Evolutionary conservation across 1,140 invertebrate genomes (phyloP), one percentile per base, ranked within the genome.

Genomic region (Drosophila pruinosa): DNA sequence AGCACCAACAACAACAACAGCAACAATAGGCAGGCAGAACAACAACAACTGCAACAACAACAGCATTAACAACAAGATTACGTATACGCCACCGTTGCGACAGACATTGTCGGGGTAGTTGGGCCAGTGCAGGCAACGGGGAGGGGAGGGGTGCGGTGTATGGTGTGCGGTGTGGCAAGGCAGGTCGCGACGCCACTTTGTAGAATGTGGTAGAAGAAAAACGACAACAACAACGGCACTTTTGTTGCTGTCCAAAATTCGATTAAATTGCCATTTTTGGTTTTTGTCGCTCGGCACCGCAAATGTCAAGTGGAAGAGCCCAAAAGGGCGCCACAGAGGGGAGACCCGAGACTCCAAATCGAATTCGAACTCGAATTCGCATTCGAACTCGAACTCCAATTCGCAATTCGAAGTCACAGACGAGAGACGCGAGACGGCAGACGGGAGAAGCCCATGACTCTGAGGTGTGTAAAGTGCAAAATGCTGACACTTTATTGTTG

Each of bases 81-180:
- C 82, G 82, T 86, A 86, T 86, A 81, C 82, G 82, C 82, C 82
- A 81, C 78, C 56, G 56, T 73, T 80, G 81, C 81, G 64, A 80
- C 69, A 85, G 69, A 69, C 67, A 47, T 24, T 26, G 58, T 45
- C 45, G 63, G 52, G 21, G 50, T 48, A 52, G 53, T 26, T 47
- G 47, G 17, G 22, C 36, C 34, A 58, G 26, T 41, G 45, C 28
- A 39, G 43, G 31, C 26, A 65, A 43, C 10, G 31, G 15, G 50
- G 38, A 4, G 43, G 14, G 3, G 12, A 24, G 3, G 12, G 17
- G 31, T 10, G 43, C 22, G 19, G 50, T 15, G 39, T 7, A 2
- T 26, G 12, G 31, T 14, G n/a, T 39, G 63, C 14, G 19, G 48
- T 56, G 48, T 48, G 43, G 24, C 39, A 14, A 50, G 45, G 48